phyloP scores from a whole-genome alignment of 2,113 vertebrate genomes.

The Hirundichthys speculiger region DNA sequence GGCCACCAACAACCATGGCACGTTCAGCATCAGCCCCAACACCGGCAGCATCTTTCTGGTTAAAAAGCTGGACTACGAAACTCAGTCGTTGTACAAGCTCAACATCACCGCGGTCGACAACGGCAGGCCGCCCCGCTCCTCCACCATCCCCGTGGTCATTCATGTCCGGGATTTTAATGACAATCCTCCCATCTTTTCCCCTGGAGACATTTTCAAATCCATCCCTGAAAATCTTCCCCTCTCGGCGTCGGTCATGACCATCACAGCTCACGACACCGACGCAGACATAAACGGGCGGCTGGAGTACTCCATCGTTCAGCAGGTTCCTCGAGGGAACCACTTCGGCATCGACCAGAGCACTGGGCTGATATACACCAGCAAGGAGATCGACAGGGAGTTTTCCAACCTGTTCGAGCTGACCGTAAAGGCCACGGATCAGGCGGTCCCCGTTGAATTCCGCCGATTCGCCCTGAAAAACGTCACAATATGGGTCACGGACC shows the following conservation, averaged over 20 bases:
- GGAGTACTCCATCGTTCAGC: slow-evolving; percentile 90
- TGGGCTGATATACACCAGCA: slow-evolving; percentile 88
- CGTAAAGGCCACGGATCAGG: slow-evolving; percentile 92
- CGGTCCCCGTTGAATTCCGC: slow-evolving; percentile 90
- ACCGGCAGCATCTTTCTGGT: slow-evolving; percentile 95
- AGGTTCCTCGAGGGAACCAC: slow-evolving; percentile 91
- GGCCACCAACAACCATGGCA: slow-evolving; percentile 92
- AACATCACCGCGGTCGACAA: slow-evolving; percentile 95
- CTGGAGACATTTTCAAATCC: slow-evolving; percentile 95
- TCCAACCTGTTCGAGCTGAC: slow-evolving; percentile 95
- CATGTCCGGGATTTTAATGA: slow-evolving; percentile 96
- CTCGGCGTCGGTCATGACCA: slow-evolving; percentile 88
- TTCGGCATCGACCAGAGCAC: slow-evolving; percentile 87
- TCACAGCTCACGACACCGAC: slow-evolving; percentile 92
- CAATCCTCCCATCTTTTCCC: slow-evolving; percentile 91
- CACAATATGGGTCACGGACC: slow-evolving; percentile 93
- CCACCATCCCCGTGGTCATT: slow-evolving; percentile 92
- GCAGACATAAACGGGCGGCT: slow-evolving; percentile 94
- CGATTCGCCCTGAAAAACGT: slow-evolving; percentile 93
- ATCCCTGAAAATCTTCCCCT: slow-evolving; percentile 93
- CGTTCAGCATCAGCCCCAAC: slow-evolving; percentile 96
- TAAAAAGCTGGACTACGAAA: slow-evolving; percentile 95
- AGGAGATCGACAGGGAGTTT: slow-evolving; percentile 94
- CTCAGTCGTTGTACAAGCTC: slow-evolving; percentile 91
- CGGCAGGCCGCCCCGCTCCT: slow-evolving; percentile 89